Conservation (phyloP, 1,140 invertebrate genomes). For the Arion vulgaris region DNA sequence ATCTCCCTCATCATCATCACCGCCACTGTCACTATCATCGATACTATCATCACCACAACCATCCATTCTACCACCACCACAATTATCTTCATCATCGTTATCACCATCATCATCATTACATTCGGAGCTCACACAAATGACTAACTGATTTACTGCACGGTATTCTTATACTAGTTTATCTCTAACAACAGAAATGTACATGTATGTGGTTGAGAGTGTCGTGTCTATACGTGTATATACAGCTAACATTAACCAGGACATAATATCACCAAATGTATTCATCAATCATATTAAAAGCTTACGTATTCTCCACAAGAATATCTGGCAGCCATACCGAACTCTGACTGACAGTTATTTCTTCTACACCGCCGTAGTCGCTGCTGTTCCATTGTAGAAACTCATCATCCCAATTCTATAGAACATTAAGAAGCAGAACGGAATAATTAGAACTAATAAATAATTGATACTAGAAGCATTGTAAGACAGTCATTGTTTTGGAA, state of each 20-base stretch:
- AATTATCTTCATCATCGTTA: not conserved
- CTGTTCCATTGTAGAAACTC: constrained; percentile 51
- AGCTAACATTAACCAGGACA: not conserved
- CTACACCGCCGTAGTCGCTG: constrained; percentile 47
- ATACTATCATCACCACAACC: not conserved
- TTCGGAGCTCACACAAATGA: too few relatives aligned
- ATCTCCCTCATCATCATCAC: not conserved
- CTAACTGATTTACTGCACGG: too few relatives aligned
- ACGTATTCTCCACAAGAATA: constrained; percentile 62
- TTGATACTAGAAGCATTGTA: too few relatives aligned
- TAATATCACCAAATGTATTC: not conserved
- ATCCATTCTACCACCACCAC: not conserved
- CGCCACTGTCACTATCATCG: not conserved
- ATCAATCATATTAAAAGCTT: constrained; percentile 35
- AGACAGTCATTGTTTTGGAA: too few relatives aligned
- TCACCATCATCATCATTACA: not conserved
- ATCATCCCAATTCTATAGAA: constrained; percentile 51
- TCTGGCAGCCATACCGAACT: constrained; percentile 61
- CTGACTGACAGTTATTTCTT: constrained; percentile 49
- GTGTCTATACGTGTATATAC: too few relatives aligned
- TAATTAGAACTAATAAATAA: not conserved
- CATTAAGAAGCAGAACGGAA: not conserved
- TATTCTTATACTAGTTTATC: not conserved
- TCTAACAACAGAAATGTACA: too few relatives aligned
- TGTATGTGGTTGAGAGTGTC: too few relatives aligned